phyloP scores from a whole-genome alignment of 2,797 vertebrate species.

The Apodemus agrarius region DNA sequence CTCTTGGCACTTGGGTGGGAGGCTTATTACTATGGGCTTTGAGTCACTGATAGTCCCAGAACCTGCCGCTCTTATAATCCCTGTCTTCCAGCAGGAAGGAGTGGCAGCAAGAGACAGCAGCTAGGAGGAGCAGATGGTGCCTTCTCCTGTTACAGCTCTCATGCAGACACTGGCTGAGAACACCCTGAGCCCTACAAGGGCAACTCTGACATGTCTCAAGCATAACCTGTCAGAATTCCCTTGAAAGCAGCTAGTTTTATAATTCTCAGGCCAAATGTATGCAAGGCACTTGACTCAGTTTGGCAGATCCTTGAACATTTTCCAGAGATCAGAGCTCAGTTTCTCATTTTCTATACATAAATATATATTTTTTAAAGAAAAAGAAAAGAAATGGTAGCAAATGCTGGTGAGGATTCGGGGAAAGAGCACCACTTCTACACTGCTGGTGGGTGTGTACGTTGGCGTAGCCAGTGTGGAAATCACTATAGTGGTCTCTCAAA shows the following conservation, averaged over 20 bases:
- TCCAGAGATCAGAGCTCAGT: background rate
- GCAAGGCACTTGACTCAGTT: background rate
- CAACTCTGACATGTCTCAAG: background rate
- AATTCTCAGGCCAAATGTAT: background rate
- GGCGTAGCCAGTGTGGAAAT: background rate
- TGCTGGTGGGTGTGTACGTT: background rate
- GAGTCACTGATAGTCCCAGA: background rate
- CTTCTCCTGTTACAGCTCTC: background rate
- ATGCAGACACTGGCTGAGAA: background rate
- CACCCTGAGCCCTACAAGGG: background rate
- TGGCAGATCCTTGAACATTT: background rate
- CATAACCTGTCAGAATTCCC: background rate
- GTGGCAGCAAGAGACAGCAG: background rate
- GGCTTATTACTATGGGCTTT: background rate
- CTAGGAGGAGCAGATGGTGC: background rate
- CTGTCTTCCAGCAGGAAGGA: background rate
- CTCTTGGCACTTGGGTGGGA: background rate
- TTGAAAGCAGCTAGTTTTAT: background rate
- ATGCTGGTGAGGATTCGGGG: background rate
- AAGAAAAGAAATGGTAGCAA: background rate
- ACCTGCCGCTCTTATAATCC: background rate
- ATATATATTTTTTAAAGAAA: background rate
- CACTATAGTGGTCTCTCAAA: background rate
- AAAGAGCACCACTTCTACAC: background rate
- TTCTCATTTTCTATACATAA: background rate